Conservation (phyloP, 2,888 invertebrate genomes). For the Leptinotarsa rubiginosa region DNA sequence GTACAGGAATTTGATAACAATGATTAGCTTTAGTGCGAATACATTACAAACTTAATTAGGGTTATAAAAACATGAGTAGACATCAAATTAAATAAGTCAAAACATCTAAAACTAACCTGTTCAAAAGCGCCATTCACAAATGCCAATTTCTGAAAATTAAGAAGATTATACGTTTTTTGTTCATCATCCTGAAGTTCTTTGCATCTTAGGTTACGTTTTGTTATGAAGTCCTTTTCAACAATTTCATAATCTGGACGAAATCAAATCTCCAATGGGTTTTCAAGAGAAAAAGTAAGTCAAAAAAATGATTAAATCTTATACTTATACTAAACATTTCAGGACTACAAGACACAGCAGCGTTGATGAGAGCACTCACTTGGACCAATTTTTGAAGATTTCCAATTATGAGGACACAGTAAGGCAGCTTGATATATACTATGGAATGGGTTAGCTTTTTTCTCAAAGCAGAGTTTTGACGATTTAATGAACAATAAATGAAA, state of each 20-base stretch:
- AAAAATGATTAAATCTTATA: background rate
- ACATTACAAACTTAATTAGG: too few species aligned
- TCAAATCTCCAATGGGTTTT: background rate
- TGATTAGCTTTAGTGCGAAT: too few species aligned
- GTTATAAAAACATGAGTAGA: too few species aligned
- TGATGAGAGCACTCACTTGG: conserved; percentile 79
- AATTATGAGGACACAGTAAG: conserved; percentile 92
- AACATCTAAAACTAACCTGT: too few species aligned
- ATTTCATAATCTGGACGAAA: background rate
- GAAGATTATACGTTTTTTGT: too few species aligned
- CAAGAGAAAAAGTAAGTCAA: conserved; percentile 18
- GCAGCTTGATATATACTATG: conserved; percentile 93
- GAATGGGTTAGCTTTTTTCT: conserved; percentile 77
- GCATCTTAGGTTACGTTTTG: background rate
- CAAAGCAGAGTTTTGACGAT: conserved; percentile 13
- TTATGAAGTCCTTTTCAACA: background rate
- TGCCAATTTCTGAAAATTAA: too few species aligned
- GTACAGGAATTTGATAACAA: too few species aligned
- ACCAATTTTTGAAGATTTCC: conserved; percentile 83
- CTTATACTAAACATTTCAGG: conserved; percentile 4
- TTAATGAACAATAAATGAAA: conserved; percentile 21
- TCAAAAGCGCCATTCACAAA: too few species aligned
- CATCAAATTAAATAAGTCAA: too few species aligned
- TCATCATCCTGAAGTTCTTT: too few species aligned
- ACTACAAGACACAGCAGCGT: conserved; percentile 51